Percentiles rank a stretch among this genome's conserved stretches.
Conservation (phyloP, 2,113 vertebrate species). For the Xiphorhynchus elegans region DNA sequence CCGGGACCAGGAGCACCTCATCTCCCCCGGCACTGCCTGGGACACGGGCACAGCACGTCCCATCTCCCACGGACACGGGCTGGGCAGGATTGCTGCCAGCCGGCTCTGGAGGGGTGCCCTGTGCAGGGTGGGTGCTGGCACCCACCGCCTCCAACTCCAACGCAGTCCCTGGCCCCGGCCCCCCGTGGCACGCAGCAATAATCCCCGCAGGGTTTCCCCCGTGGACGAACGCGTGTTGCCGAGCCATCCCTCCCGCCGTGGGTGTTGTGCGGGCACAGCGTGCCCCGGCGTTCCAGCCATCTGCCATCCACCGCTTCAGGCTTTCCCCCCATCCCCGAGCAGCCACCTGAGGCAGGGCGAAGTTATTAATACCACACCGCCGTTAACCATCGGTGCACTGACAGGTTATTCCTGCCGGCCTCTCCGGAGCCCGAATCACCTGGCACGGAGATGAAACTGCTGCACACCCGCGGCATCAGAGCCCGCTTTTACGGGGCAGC, state of each 20-base stretch:
- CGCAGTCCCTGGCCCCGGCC: not conserved
- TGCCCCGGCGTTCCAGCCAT: not conserved
- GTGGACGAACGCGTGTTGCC: fast-evolving
- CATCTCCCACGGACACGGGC: not conserved
- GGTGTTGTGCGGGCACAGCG: not conserved
- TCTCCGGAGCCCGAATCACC: not conserved
- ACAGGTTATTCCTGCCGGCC: not conserved
- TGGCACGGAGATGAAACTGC: fast-evolving
- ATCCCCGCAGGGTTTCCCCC: not conserved
- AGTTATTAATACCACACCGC: not conserved
- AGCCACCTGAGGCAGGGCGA: not conserved
- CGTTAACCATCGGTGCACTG: fast-evolving
- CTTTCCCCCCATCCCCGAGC: not conserved
- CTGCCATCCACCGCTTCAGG: not conserved
- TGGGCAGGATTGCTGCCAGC: fast-evolving
- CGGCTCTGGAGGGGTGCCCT: fast-evolving
- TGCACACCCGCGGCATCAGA: fast-evolving
- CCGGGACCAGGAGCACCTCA: not conserved
- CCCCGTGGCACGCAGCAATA: fast-evolving
- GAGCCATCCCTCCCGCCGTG: not conserved
- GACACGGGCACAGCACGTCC: fast-evolving
- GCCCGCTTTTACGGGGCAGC: not conserved
- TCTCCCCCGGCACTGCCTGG: not conserved
- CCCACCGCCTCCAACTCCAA: not conserved
- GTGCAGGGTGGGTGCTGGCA: not conserved